Base-by-base conservation (phyloP, 2,113 vertebrate species). In the Acanthochromis polyacanthus region DNA sequence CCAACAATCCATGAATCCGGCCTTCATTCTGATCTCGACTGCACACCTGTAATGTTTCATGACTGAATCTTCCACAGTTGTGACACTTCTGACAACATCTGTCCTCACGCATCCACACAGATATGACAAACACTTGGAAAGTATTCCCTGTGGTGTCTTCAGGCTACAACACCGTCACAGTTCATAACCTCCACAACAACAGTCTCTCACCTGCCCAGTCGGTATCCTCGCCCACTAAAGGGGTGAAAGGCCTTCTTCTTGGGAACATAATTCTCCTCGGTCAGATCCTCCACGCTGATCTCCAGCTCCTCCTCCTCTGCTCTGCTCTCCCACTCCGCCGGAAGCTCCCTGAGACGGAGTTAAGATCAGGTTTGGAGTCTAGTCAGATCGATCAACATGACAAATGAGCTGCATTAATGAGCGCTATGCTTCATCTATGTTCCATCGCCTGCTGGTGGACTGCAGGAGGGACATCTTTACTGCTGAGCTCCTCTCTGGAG, bases 271-370 rank as follows among this genome's bases (percentile, higher is more conserved):
- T 95, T 86, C 80, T 97, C 95, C 72, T 97, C 94, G 12, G 96
- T 98, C 89, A 97, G 95, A 75, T 98, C 97, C 91, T 99, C 96
- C 76, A 99, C 95, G 69, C 95, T 97, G 86, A 99, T 96, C 63
- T 97, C 96, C 69, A 99, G 89, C 65, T 99, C 98, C 28, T 99
- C 95, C 83, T 97, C 96, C 67, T 96, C 95, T 62, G 96, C 96
- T 71, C 91, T 61, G 81, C 95, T 95, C 67, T 89, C 95, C 75
- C 97, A 94, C 81, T 99, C 97, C 48, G 92, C 80, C 40, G 98
- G 97, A 43, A 99, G 91, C 81, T 98, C 98, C 90, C 97, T 99
- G 75, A 15, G 61, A 73, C 17, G 78, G 30, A 77, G 53, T 45
- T 67, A 72, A 88, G 57, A 76, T 38, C 59, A 40, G 10, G 4